Percentiles rank a stretch among this genome's conserved stretches.
phyloP scores from a whole-genome alignment of 2,113 vertebrate genomes.

The Panthera tigris region DNA sequence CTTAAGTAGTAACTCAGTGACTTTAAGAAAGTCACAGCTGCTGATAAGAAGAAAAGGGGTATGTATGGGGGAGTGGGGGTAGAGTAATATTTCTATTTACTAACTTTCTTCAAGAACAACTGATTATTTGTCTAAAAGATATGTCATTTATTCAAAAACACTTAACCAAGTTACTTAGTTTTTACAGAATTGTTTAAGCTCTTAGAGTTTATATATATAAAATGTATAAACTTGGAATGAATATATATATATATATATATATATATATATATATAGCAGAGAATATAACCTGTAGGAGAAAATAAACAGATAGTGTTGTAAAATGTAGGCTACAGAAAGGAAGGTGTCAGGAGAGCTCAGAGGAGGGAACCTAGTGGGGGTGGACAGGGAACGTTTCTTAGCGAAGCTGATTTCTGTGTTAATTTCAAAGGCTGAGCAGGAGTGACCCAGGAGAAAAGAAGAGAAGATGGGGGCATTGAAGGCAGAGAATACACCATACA shows the following conservation, averaged over 20 bases:
- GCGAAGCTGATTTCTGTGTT: neutral
- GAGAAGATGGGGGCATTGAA: neutral
- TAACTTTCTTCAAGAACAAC: neutral
- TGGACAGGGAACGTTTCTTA: neutral
- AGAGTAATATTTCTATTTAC: neutral
- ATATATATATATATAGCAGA: neutral
- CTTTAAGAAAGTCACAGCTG: neutral
- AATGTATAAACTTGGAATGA: too few relatives aligned
- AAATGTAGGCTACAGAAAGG: neutral
- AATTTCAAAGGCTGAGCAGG: neutral
- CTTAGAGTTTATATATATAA: neutral
- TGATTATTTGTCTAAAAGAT: neutral
- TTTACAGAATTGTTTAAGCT: neutral
- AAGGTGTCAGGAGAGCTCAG: neutral
- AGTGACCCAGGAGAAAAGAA: neutral
- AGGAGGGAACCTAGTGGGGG: neutral
- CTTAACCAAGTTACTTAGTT: neutral
- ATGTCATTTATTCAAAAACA: neutral
- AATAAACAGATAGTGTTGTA: neutral
- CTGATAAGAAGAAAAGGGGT: neutral
- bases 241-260: neutral
- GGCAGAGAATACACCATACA: neutral
- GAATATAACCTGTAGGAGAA: neutral
- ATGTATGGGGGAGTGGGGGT: fast-evolving
- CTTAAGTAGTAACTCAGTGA: neutral